phyloP scores from a whole-genome alignment of 2,888 invertebrate genomes.

The Sphaeridia pumilis region DNA sequence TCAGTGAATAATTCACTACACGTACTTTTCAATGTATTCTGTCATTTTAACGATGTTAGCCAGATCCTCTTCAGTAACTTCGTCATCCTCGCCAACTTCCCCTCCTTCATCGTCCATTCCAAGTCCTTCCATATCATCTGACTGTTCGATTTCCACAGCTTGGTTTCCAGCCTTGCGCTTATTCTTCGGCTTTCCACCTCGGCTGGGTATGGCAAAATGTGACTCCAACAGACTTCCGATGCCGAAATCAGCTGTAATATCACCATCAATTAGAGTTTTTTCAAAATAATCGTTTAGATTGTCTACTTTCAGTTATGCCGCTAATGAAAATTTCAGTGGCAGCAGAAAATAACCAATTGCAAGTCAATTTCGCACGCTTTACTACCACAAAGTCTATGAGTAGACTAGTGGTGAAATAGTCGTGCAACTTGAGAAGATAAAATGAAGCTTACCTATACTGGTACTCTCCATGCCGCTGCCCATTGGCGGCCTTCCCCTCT shows the following conservation, averaged over 20 bases:
- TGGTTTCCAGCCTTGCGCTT: conserved; percentile 16
- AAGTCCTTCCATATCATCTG: conserved; percentile 30
- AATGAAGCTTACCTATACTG: conserved; percentile 18
- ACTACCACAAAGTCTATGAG: background rate
- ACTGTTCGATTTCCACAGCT: conserved; percentile 23
- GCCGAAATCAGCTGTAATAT: conserved; percentile 32
- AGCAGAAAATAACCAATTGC: no score
- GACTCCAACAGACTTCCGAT: conserved; percentile 33
- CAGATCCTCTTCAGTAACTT: conserved; percentile 35
- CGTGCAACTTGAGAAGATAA: background rate
- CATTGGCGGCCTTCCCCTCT: conserved; percentile 55
- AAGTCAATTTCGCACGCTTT: background rate
- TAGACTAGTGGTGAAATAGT: background rate
- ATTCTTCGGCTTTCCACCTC: conserved; percentile 23
- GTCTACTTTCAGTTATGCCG: conserved; percentile 26
- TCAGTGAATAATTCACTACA: background rate
- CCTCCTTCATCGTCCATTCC: conserved; percentile 31
- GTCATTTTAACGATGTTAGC: conserved; percentile 36
- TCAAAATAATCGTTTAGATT: conserved; percentile 28
- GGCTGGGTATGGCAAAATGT: conserved; percentile 34
- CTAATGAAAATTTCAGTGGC: conserved; percentile 22
- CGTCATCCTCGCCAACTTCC: conserved; percentile 33
- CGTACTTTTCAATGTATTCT: conserved; percentile 36
- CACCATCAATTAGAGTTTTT: no score
- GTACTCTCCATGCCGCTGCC: conserved; percentile 43